Evolutionary conservation across 2,113 vertebrate genomes (phyloP).

Genomic region (Tragulus kanchil): DNA sequence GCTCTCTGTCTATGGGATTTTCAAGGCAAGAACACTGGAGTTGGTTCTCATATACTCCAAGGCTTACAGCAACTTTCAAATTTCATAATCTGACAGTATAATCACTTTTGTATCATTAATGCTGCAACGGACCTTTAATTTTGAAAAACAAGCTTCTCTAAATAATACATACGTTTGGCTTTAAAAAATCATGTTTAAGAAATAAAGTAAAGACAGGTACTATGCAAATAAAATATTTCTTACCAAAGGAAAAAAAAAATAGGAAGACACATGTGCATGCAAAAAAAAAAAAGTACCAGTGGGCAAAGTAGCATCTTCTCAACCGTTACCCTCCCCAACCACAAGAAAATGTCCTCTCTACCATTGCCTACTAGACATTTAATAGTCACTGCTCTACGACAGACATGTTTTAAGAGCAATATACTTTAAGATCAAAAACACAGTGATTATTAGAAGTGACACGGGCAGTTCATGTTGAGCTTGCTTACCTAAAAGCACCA

Average conservation of each 20-base stretch:
- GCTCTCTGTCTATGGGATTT: background rate
- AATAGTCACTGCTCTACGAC: background rate
- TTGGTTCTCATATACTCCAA: background rate
- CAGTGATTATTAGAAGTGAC: background rate
- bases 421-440: slow-evolving; percentile 35
- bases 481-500: slow-evolving; percentile 34
- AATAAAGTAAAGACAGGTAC: background rate
- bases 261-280: background rate
- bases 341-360: background rate
- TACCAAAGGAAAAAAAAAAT: background rate
- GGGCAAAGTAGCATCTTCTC: background rate
- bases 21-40: background rate
- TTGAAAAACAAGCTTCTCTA: slow-evolving; percentile 65
- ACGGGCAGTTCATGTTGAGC: background rate
- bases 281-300: background rate
- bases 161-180: slow-evolving; percentile 36
- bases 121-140: slow-evolving; percentile 50
- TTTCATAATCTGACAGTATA: slow-evolving; percentile 38
- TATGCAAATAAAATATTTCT: slow-evolving; percentile 46
- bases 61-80: background rate
- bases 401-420: background rate
- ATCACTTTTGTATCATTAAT: slow-evolving; percentile 58
- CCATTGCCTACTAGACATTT: background rate
- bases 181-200: slow-evolving; percentile 54
- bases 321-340: background rate